These are phyloP conservation scores for Eupithecia pulchellata DNA, from an alignment of 2,888 invertebrate species.

Conservation along the genomic window DNA sequence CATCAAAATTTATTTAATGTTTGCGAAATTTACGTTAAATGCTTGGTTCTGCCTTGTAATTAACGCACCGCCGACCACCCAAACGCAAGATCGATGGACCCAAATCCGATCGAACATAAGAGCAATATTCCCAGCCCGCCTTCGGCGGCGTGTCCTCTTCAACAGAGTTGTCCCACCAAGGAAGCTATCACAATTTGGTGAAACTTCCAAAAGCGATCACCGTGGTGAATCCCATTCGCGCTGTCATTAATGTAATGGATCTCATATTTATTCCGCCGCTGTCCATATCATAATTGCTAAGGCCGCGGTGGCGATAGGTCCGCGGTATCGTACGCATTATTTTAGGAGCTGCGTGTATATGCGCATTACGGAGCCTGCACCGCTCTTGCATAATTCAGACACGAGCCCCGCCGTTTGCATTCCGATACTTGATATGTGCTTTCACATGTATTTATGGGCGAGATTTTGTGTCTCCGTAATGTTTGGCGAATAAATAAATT, in stretches of 20 bases:
- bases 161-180: slow-evolving; percentile 63
- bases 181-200: slow-evolving; percentile 58
- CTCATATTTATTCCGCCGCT: slow-evolving; percentile 49
- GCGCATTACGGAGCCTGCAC: slow-evolving; percentile 75
- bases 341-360: slow-evolving; percentile 77
- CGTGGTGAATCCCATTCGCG: slow-evolving; percentile 69
- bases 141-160: slow-evolving; percentile 63
- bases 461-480: slow-evolving; percentile 85
- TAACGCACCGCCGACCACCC: slow-evolving; percentile 79
- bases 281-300: slow-evolving; percentile 41
- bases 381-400: slow-evolving; percentile 84
- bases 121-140: slow-evolving; percentile 72
- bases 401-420: slow-evolving; percentile 83
- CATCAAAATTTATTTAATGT: slow-evolving; percentile 78
- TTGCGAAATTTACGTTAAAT: slow-evolving; percentile 81
- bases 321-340: slow-evolving; percentile 63
- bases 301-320: slow-evolving; percentile 58
- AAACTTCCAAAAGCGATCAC: slow-evolving; percentile 64
- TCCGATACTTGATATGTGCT: slow-evolving; percentile 85
- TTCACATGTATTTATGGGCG: slow-evolving; percentile 85
- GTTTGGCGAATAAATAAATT: slow-evolving; percentile 85
- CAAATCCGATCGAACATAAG: slow-evolving; percentile 69
- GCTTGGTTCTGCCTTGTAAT: slow-evolving; percentile 79
- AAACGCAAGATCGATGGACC: slow-evolving; percentile 72
- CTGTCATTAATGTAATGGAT: slow-evolving; percentile 70